Conservation (phyloP, 2,113 vertebrate species). For the Myrmecobius fasciatus region DNA sequence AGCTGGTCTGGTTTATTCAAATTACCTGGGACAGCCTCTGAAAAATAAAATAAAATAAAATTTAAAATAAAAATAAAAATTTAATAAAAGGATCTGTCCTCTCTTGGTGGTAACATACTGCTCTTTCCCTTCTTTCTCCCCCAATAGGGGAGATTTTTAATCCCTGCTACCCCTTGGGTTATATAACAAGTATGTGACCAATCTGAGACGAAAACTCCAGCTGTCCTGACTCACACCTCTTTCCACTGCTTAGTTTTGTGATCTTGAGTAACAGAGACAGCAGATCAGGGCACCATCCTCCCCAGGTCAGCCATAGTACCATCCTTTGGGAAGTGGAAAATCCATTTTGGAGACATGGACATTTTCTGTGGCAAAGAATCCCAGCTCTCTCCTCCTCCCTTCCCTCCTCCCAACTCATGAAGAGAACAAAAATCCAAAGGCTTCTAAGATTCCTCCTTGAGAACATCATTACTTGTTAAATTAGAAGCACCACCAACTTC, state of each 20-base stretch:
- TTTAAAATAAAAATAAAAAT: background rate
- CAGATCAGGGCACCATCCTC: background rate
- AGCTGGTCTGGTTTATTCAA: background rate
- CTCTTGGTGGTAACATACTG: background rate
- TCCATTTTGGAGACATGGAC: slow-evolving; percentile 1
- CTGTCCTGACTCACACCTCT: background rate
- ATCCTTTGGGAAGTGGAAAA: slow-evolving; percentile 16
- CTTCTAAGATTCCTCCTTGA: slow-evolving; percentile 28
- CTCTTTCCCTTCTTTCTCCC: background rate
- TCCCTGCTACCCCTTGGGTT: background rate
- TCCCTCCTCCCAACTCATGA: background rate
- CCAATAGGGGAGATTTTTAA: background rate
- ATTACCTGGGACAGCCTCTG: background rate
- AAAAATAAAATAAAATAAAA: background rate
- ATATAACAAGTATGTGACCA: background rate
- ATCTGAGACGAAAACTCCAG: background rate
- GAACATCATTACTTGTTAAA: slow-evolving; percentile 34
- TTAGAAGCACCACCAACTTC: slow-evolving; percentile 41
- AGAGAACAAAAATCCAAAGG: slow-evolving; percentile 3
- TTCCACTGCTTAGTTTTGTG: background rate
- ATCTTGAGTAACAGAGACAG: background rate
- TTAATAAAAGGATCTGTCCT: background rate
- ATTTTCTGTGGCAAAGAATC: background rate
- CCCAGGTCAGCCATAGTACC: background rate
- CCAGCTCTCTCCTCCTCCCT: background rate